Conservation (phyloP, 1,140 invertebrate genomes). For the Leptoteleia sp. region DNA sequence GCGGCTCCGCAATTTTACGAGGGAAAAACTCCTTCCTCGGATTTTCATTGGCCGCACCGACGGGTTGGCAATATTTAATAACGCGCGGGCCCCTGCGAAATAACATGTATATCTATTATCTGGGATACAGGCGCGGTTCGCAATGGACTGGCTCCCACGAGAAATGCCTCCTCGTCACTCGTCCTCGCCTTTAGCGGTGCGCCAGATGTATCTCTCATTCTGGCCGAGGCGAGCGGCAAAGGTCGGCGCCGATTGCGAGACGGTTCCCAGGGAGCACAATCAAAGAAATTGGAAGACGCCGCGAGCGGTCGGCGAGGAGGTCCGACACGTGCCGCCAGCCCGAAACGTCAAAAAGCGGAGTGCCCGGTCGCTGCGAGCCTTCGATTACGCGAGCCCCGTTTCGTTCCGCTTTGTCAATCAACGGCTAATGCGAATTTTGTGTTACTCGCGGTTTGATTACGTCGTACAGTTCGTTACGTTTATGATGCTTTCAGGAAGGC, state of each 20-base stretch:
- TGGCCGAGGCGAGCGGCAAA: conserved; percentile 13
- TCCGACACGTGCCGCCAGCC: conserved; percentile 37
- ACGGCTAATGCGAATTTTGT: conserved; percentile 25
- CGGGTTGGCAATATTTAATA: conserved; percentile 38
- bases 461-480: conserved; percentile 18
- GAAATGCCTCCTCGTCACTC: conserved; percentile 35
- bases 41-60: conserved; percentile 24
- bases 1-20: not conserved
- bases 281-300: conserved; percentile 32
- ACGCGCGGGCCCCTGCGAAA: conserved; percentile 14
- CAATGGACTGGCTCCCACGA: conserved; percentile 32
- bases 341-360: conserved; percentile 44
- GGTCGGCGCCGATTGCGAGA: conserved; percentile 22
- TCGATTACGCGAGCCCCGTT: conserved; percentile 20
- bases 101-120: conserved; percentile 49
- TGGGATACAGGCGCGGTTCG: conserved; percentile 39
- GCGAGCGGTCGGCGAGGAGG: conserved; percentile 16
- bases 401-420: conserved; percentile 45
- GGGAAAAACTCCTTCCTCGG: conserved; percentile 1
- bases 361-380: conserved; percentile 14
- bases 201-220: conserved; percentile 35
- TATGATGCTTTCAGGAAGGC: conserved; percentile 20
- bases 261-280: conserved; percentile 38
- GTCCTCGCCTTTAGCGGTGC: conserved; percentile 44
- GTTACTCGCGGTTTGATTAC: conserved; percentile 26